Evolutionary conservation across 2,797 vertebrate genomes (phyloP), one percentile per base, ranked within the genome.

Genomic region (Hozukius guyotensis): DNA sequence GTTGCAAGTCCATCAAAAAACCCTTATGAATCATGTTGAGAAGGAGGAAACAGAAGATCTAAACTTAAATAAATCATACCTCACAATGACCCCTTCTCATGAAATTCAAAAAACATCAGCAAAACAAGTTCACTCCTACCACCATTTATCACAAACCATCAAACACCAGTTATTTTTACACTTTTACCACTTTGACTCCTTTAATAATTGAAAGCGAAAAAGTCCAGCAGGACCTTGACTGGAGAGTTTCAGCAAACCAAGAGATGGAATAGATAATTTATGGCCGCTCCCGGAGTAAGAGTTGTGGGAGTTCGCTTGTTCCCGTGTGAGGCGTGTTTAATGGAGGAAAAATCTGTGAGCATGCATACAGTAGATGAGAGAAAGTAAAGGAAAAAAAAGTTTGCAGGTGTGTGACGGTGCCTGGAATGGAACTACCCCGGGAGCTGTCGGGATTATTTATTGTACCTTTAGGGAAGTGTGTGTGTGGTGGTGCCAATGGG

Each of bases 231-330:
- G 67, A 34, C 81, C 81, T 81, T 49, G 24, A 68, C 70, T 72
- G 59, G 56, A 70, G 77, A 82, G 74, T 90, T 78, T 82, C 25
- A 69, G 83, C 32, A 75, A 87, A 85, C 77, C 80, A 60, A 60
- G 76, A 72, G 68, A 60, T 32, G 52, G 34, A 66, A 89, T 94
- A 73, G 87, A 94, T 94, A 88, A 96, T 95, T 94, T 72, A 95
- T 95, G 78, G 70, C 73, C 20, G 38, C 66, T 88, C 77, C 88
- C 36, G 4, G 66, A 90, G 92, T 87, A 93, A 90, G 85, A 88
- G 87, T 77, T 75, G 11, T 61, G 79, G 77, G 81, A 88, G 57
- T 87, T 87, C 77, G 62, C 42, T 49, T 49, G 16, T 69, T 76
- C 74, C 77, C 2, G 27, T 52, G 71, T 63, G 53, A 72, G 69